These are phyloP conservation scores for Panagrolaimus sp. DNA, from an alignment of 1,140 invertebrate genomes.

Conservation along the genomic window DNA sequence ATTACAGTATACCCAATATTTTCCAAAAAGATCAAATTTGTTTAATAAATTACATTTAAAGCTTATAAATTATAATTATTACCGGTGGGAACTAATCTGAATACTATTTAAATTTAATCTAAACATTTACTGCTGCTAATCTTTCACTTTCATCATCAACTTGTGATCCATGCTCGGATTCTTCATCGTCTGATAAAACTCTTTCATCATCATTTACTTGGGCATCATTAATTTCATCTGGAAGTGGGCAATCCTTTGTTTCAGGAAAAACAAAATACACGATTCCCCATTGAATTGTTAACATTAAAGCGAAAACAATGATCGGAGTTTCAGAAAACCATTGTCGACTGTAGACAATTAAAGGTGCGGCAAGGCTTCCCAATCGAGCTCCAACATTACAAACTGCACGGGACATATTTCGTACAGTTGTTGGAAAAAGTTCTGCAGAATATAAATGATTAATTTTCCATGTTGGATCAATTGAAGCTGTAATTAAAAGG, in stretches of 20 bases:
- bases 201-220: not conserved
- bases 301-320: slow-evolving; percentile 24
- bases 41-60: too few species aligned
- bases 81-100: too few species aligned
- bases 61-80: too few species aligned
- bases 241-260: slow-evolving; percentile 17
- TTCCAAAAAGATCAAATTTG: too few species aligned
- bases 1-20: too few species aligned
- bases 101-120: too few species aligned
- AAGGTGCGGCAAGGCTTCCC: slow-evolving; percentile 36
- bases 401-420: slow-evolving; percentile 43
- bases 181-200: slow-evolving; percentile 23
- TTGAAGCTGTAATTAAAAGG: slow-evolving; percentile 38
- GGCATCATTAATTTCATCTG: slow-evolving; percentile 4
- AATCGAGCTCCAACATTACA: slow-evolving; percentile 38
- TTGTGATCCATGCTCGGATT: not conserved
- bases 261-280: slow-evolving; percentile 19
- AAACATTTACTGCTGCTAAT: too few species aligned
- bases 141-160: not conserved
- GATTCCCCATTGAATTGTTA: slow-evolving; percentile 21
- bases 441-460: slow-evolving; percentile 47
- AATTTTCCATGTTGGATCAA: slow-evolving; percentile 50
- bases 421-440: slow-evolving; percentile 42
- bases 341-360: slow-evolving; percentile 17
- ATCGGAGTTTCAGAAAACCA: slow-evolving; percentile 14